Conservation (phyloP, 2,888 invertebrate genomes). For the Anoplius nigerrimus region DNA sequence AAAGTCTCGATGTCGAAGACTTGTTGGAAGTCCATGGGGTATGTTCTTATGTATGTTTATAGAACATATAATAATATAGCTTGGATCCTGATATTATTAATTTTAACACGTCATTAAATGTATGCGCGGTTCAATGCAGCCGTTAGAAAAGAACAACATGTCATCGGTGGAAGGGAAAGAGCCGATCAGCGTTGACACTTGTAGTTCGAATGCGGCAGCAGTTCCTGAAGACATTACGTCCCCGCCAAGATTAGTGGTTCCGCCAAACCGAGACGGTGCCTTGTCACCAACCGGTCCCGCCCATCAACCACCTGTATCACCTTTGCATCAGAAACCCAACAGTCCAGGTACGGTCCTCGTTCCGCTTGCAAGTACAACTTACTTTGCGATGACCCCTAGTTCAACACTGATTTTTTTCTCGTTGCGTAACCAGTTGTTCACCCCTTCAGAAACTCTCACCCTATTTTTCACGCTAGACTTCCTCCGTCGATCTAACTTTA, state of each 20-base stretch:
- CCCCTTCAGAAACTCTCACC: no score
- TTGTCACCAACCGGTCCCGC: conserved; percentile 74
- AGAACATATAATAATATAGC: no score
- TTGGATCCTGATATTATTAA: not conserved
- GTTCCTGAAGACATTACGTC: conserved; percentile 64
- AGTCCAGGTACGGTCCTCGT: conserved; percentile 75
- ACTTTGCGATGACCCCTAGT: not conserved
- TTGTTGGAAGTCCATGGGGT: conserved; percentile 88
- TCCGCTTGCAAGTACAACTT: no score
- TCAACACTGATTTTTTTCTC: no score
- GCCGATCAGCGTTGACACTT: conserved; percentile 53
- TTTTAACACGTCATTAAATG: not conserved
- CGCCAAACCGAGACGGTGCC: conserved; percentile 72
- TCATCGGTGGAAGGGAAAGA: conserved; percentile 65
- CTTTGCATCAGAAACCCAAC: conserved; percentile 76
- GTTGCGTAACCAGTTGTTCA: no score
- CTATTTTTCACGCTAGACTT: no score
- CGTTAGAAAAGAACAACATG: conserved; percentile 69
- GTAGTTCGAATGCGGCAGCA: conserved; percentile 47
- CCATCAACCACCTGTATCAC: conserved; percentile 76
- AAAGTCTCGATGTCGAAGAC: conserved; percentile 84
- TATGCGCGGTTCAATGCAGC: conserved; percentile 55
- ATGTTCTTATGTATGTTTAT: conserved; percentile 63
- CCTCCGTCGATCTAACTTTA: no score
- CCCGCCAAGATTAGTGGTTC: conserved; percentile 66